A percentile compares a stretch with the other conserved stretches of the same genome.
phyloP scores from a whole-genome alignment of 2,888 invertebrate species.

The Chouioia cunea region DNA sequence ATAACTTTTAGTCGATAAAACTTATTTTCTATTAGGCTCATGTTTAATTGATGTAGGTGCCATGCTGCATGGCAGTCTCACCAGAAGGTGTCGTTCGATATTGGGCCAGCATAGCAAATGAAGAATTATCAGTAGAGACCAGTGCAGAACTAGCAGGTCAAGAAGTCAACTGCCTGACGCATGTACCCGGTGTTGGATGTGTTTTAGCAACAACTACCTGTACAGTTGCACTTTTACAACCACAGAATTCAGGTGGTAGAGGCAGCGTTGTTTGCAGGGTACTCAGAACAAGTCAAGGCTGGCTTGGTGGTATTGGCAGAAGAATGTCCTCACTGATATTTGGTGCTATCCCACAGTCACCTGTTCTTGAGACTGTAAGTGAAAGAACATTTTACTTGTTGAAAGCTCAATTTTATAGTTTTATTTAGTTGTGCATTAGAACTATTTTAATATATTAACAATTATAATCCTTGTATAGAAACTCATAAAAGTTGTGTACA shows the following conservation, averaged over 20 bases:
- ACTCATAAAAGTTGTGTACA: slow-evolving; percentile 76
- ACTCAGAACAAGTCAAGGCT: slow-evolving; percentile 82
- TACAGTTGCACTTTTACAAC: slow-evolving; percentile 81
- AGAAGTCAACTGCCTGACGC: slow-evolving; percentile 83
- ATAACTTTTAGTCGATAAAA: slow-evolving; percentile 10
- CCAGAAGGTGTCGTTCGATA: slow-evolving; percentile 94
- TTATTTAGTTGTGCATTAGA: slow-evolving; percentile 6
- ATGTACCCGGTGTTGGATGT: slow-evolving; percentile 80
- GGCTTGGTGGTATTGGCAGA: slow-evolving; percentile 89
- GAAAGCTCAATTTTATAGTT: slow-evolving; percentile 14
- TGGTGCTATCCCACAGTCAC: slow-evolving; percentile 77
- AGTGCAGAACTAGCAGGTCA: slow-evolving; percentile 89
- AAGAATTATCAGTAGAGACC: slow-evolving; percentile 86
- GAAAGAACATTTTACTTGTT: slow-evolving; percentile 8
- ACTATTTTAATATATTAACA: slow-evolving; percentile 16
- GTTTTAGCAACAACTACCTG: slow-evolving; percentile 93
- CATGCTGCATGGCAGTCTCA: slow-evolving; percentile 91
- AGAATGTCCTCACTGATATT: slow-evolving; percentile 86
- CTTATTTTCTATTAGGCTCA: slow-evolving; percentile 3
- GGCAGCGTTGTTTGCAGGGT: slow-evolving; percentile 78
- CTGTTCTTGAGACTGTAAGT: slow-evolving; percentile 75
- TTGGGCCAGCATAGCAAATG: slow-evolving; percentile 92
- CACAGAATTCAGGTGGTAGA: slow-evolving; percentile 75
- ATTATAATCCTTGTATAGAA: slow-evolving; percentile 62
- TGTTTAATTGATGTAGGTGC: slow-evolving; percentile 69